Evolutionary conservation across 2,113 vertebrate species (phyloP).

Genomic region (human): DNA sequence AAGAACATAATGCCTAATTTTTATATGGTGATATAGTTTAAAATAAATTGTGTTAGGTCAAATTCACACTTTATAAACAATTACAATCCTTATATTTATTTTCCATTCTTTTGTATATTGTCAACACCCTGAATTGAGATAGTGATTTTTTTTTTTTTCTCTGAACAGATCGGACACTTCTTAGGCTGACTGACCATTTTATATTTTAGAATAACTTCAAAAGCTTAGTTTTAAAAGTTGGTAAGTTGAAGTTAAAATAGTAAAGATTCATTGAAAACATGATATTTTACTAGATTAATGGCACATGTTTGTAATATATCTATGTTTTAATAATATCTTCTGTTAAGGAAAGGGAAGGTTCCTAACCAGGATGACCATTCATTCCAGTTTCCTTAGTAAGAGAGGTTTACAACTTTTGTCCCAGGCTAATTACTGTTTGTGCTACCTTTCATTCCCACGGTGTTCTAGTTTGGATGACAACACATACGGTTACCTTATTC

Average conservation of each 20-base stretch:
- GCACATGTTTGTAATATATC: neutral
- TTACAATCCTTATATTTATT: neutral
- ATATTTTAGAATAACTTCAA: slow-evolving; percentile 1
- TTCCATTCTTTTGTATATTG: neutral
- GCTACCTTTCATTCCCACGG: neutral
- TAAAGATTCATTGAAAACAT: neutral
- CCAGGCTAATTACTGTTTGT: neutral
- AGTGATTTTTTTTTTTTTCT: neutral
- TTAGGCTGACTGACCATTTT: neutral
- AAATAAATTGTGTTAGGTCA: neutral
- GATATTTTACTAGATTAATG: neutral
- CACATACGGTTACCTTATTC: neutral
- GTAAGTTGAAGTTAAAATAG: neutral
- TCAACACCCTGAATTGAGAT: neutral
- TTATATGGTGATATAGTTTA: neutral
- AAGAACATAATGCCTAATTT: neutral
- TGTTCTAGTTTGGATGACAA: neutral
- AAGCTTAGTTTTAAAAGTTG: neutral
- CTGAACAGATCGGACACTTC: neutral
- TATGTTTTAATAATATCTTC: neutral
- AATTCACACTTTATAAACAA: neutral
- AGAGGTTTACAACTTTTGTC: neutral
- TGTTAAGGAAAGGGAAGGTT: neutral
- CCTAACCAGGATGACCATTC: neutral
- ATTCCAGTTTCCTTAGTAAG: neutral